Conservation (phyloP, 2,113 vertebrate species). For the Arothron firmamentum region DNA sequence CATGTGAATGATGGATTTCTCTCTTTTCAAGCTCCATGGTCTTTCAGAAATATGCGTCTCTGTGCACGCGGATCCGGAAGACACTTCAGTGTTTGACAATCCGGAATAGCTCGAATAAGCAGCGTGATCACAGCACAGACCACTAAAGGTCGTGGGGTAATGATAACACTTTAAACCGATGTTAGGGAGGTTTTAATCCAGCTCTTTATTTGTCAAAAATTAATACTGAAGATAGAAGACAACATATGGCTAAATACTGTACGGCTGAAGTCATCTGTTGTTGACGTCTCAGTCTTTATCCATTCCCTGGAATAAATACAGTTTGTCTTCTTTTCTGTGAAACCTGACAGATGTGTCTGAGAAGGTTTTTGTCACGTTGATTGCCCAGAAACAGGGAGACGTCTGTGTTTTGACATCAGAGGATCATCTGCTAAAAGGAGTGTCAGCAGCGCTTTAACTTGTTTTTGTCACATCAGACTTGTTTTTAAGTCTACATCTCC, state of each 20-base stretch:
- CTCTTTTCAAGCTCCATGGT: too few species aligned
- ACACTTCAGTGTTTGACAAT: too few species aligned
- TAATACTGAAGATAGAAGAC: not conserved
- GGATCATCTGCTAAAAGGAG: slow-evolving; percentile 16
- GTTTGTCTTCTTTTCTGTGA: not conserved
- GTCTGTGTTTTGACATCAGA: slow-evolving; percentile 35
- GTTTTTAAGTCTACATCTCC: slow-evolving; percentile 47
- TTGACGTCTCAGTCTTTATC: slow-evolving; percentile 5
- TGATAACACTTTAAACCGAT: too few species aligned
- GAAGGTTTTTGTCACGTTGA: slow-evolving; percentile 32
- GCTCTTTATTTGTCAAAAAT: not conserved
- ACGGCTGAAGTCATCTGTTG: slow-evolving; percentile 5
- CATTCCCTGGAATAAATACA: slow-evolving; percentile 10
- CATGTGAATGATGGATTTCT: too few species aligned
- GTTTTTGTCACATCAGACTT: slow-evolving; percentile 47
- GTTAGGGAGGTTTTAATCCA: not conserved
- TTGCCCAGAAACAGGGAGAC: slow-evolving; percentile 47
- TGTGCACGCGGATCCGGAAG: too few species aligned
- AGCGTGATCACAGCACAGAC: too few species aligned
- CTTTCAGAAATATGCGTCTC: too few species aligned
- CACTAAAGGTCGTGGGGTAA: too few species aligned
- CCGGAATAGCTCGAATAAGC: too few species aligned
- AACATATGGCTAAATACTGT: slow-evolving; percentile 9
- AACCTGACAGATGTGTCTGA: slow-evolving; percentile 29
- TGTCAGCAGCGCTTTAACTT: slow-evolving; percentile 45